Percentiles rank a stretch among this genome's conserved stretches.
These are phyloP conservation scores for Condylura cristata DNA, from an alignment of 2,113 vertebrate genomes.

Conservation along the genomic window DNA sequence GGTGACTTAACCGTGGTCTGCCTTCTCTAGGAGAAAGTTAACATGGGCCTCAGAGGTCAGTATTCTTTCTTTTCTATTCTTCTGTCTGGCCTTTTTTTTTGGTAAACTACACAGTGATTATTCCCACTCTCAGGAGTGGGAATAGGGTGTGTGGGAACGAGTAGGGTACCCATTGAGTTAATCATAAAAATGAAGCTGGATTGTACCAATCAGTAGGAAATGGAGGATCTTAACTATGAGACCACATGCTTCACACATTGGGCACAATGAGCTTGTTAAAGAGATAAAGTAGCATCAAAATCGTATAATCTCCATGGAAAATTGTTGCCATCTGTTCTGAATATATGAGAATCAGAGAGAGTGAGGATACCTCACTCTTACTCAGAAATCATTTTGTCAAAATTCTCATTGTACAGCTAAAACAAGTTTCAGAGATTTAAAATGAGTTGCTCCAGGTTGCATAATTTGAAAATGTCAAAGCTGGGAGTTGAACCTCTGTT, in stretches of 20 bases:
- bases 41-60: not conserved
- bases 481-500: not conserved
- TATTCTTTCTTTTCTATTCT: constrained; percentile 23
- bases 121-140: too few relatives aligned
- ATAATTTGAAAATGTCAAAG: not conserved
- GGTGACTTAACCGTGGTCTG: not conserved
- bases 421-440: not conserved
- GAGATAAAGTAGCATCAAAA: not conserved
- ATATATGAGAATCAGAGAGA: constrained; percentile 26
- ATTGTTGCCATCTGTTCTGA: not conserved
- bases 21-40: not conserved
- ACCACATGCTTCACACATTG: not conserved
- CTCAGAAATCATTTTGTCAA: constrained; percentile 20
- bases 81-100: not conserved
- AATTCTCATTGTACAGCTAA: constrained; percentile 14
- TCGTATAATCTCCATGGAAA: not conserved
- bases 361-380: not conserved
- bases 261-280: not conserved
- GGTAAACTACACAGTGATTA: not conserved
- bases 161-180: not conserved
- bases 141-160: too few relatives aligned
- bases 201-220: not conserved
- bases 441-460: not conserved
- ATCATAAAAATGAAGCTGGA: not conserved
- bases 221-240: not conserved